phyloP scores from a whole-genome alignment of 2,888 invertebrate species.

The Peribatodes rhomboidaria region DNA sequence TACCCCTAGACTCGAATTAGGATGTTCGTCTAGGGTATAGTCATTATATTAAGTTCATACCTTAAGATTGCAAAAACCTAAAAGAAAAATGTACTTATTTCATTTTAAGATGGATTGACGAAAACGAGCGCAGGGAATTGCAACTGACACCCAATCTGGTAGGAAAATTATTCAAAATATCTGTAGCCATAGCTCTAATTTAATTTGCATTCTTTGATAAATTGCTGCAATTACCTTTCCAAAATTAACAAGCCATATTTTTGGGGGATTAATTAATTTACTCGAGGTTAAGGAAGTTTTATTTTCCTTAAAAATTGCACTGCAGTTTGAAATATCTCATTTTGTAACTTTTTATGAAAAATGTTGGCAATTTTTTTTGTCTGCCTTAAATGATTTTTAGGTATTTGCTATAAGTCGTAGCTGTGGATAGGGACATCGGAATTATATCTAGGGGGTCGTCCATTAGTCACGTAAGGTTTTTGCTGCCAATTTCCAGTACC shows the following conservation, averaged over 20 bases:
- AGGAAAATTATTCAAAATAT: slow-evolving; percentile 37
- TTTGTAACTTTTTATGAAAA: not conserved
- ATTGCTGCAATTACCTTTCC: slow-evolving; percentile 37
- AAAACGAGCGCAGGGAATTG: slow-evolving; percentile 33
- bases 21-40: no score
- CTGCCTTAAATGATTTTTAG: not conserved
- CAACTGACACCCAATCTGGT: slow-evolving; percentile 29
- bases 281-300: slow-evolving; percentile 20
- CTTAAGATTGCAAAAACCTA: no score
- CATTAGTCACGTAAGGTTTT: not conserved
- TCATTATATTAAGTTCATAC: no score
- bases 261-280: slow-evolving; percentile 27
- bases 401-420: no score
- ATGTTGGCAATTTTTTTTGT: not conserved
- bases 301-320: slow-evolving; percentile 14
- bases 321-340: not conserved
- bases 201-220: slow-evolving; percentile 45
- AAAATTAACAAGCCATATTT: slow-evolving; percentile 37
- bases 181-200: slow-evolving; percentile 20
- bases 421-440: no score
- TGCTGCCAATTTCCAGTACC: not conserved
- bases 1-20: no score
- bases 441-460: no score
- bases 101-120: slow-evolving; percentile 37
- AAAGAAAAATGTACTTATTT: slow-evolving; percentile 13